These are phyloP conservation scores for Porites lobata DNA, from an alignment of 92 coral and sea anemone species.

Conservation along the genomic window DNA sequence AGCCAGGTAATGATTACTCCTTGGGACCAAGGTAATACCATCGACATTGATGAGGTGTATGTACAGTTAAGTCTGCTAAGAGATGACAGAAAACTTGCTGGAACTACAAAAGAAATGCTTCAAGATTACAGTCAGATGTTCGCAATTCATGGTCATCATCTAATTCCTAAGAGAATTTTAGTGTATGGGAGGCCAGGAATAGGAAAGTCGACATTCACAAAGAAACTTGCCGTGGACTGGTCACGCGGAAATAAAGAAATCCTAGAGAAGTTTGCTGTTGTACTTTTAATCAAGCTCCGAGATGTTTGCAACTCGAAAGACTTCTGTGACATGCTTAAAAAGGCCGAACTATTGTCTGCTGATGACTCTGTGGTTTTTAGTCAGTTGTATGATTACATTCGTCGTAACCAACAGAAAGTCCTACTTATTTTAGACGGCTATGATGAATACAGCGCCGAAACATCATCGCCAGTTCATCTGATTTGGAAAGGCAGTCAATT, in stretches of 20 bases:
- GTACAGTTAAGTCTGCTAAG: background rate
- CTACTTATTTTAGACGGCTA: slow-evolving; percentile 34
- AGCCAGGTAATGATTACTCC: background rate
- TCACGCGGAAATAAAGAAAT: slow-evolving; percentile 10
- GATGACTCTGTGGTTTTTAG: background rate
- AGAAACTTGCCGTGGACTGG: slow-evolving; percentile 39
- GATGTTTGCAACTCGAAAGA: slow-evolving; percentile 5
- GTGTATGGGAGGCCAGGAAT: slow-evolving; percentile 35
- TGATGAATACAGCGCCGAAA: slow-evolving; percentile 23
- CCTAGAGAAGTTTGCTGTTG: slow-evolving; percentile 24
- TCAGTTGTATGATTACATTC: background rate
- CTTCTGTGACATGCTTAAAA: background rate
- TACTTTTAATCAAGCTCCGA: slow-evolving; percentile 21
- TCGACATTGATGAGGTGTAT: background rate
- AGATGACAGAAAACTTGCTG: slow-evolving; percentile 1
- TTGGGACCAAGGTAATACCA: background rate
- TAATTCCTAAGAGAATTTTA: slow-evolving; percentile 2
- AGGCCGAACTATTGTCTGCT: background rate
- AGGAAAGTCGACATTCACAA: slow-evolving; percentile 10
- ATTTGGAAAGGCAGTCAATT: slow-evolving; percentile 18
- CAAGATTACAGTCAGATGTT: background rate
- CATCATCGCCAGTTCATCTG: background rate
- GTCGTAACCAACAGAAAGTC: slow-evolving; percentile 16
- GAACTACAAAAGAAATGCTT: background rate
- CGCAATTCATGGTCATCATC: background rate